Percentiles rank a stretch among this genome's conserved stretches.
Conservation (phyloP, 2,888 invertebrate species). For the Ophion ventricosus region DNA sequence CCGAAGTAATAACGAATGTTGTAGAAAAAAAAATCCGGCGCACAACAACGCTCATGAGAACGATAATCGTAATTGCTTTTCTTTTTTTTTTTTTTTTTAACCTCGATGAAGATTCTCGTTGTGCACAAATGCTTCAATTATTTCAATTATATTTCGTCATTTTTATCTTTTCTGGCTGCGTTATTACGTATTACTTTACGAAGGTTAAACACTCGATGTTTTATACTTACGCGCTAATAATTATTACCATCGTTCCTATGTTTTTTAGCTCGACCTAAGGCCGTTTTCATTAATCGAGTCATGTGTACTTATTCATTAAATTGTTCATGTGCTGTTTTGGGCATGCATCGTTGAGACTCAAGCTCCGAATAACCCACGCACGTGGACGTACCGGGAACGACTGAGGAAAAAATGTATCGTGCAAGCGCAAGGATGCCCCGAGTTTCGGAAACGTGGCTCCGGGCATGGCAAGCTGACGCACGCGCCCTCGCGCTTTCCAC, state of each 20-base stretch:
- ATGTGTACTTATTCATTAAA: neutral
- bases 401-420: constrained; percentile 22
- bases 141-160: no score
- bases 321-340: neutral
- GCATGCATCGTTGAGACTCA: neutral
- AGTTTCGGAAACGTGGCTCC: constrained; percentile 35
- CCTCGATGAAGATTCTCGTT: neutral
- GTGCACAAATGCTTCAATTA: neutral
- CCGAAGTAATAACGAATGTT: constrained; percentile 18
- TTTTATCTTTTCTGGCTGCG: no score
- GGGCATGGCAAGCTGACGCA: constrained; percentile 11
- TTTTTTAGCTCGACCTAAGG: neutral
- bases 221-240: neutral
- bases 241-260: neutral
- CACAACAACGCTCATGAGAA: constrained; percentile 1
- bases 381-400: constrained; percentile 61
- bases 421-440: constrained; percentile 7
- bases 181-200: neutral
- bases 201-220: neutral
- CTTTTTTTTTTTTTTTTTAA: no score
- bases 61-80: neutral
- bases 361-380: constrained; percentile 10
- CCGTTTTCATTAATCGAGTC: neutral
- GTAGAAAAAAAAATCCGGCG: no score
- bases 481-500: neutral